These are phyloP conservation scores for Rhopilema esculentum DNA, from an alignment of 30 jellyfish, hydroid and myxozoan species.

Conservation along the genomic window DNA sequence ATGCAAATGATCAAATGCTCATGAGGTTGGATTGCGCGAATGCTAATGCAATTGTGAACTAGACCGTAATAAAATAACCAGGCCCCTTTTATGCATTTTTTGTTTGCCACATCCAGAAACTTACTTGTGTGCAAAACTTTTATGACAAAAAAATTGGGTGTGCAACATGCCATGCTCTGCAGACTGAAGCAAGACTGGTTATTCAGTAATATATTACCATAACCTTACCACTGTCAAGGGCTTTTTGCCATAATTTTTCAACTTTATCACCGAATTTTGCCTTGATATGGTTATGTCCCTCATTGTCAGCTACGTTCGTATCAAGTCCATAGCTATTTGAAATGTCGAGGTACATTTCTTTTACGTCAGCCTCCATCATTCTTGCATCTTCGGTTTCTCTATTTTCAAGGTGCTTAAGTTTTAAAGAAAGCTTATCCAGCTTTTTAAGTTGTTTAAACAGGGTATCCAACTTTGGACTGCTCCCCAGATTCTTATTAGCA, in stretches of 20 bases:
- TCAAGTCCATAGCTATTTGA: constrained; percentile 60
- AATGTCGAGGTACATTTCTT: constrained; percentile 40
- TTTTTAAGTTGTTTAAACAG: constrained; percentile 52
- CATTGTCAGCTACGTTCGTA: constrained; percentile 18
- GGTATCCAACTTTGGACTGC: constrained; percentile 34
- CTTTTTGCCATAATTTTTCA: constrained; percentile 70
- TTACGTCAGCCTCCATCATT: constrained; percentile 21
- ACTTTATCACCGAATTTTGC: constrained; percentile 67
- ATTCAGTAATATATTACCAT: too few species aligned
- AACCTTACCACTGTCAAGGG: constrained; percentile 69
- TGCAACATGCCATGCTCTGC: too few species aligned
- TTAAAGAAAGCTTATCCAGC: constrained; percentile 59
- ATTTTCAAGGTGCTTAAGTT: constrained; percentile 45
- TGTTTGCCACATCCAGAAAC: too few species aligned
- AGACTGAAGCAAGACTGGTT: too few species aligned
- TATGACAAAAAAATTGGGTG: too few species aligned
- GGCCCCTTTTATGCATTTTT: too few species aligned
- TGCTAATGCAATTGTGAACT: too few species aligned
- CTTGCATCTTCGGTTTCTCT: constrained; percentile 51
- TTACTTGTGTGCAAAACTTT: too few species aligned
- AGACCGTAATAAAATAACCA: too few species aligned
- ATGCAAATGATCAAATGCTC: too few species aligned
- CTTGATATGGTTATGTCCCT: constrained; percentile 24
- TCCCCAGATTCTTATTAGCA: constrained; percentile 65
- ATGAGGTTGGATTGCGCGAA: too few species aligned